Evolutionary conservation across 1,140 invertebrate species (phyloP).

Genomic region (Zaprionus ornatus): DNA sequence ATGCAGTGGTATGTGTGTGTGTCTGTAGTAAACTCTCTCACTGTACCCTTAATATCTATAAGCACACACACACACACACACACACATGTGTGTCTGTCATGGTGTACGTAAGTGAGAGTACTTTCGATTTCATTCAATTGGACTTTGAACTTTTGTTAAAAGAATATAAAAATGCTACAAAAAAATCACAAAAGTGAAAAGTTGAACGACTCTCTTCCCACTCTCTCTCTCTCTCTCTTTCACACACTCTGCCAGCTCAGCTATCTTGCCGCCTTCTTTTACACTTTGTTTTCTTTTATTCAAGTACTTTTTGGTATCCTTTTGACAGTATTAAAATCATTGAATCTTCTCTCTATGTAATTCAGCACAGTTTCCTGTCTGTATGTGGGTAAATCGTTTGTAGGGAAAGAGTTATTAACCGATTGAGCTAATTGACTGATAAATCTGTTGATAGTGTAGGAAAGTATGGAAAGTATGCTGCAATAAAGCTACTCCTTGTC

Average conservation of each 20-base stretch:
- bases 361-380: not conserved
- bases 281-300: slow-evolving; percentile 10
- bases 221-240: not conserved
- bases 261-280: slow-evolving; percentile 26
- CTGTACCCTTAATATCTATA: slow-evolving; percentile 4
- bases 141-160: slow-evolving; percentile 73
- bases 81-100: not conserved
- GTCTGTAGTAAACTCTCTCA: slow-evolving; percentile 1
- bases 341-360: not conserved
- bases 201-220: not conserved
- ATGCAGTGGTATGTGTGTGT: slow-evolving; percentile 8
- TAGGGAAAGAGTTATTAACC: not conserved
- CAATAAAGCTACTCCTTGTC: not conserved
- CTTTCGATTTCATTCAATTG: slow-evolving; percentile 80
- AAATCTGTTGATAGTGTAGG: not conserved
- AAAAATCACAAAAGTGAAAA: slow-evolving; percentile 66
- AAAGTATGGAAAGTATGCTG: not conserved
- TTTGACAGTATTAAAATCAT: slow-evolving; percentile 6
- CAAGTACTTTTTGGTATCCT: not conserved
- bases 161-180: slow-evolving; percentile 69
- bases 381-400: not conserved
- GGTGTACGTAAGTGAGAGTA: slow-evolving; percentile 50
- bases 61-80: not conserved
- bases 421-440: not conserved
- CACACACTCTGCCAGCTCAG: not conserved